phyloP scores from a whole-genome alignment of 2,113 vertebrate species.

The Entomyzon cyanotis region DNA sequence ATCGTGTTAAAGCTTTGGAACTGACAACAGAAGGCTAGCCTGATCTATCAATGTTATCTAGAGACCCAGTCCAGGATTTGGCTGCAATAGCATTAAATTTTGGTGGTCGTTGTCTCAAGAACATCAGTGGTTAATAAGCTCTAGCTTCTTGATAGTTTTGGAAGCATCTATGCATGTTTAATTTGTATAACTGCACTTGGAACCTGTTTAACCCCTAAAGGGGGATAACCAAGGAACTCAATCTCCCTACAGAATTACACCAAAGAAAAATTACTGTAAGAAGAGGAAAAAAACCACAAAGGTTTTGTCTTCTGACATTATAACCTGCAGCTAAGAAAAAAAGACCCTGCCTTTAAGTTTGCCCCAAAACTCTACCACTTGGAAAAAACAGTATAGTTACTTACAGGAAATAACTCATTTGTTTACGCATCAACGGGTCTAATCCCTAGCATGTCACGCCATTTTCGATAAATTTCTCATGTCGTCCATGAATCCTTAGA shows the following conservation, averaged over 20 bases:
- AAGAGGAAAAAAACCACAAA: neutral
- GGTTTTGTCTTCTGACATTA: neutral
- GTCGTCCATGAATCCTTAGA: neutral
- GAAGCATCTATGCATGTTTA: neutral
- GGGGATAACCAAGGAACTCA: neutral
- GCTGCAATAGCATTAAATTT: neutral
- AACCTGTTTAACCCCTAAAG: neutral
- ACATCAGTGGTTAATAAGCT: neutral
- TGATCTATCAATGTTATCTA: neutral
- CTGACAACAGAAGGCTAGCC: neutral
- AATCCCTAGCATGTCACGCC: neutral
- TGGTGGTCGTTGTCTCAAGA: neutral
- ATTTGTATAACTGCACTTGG: neutral
- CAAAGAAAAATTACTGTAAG: neutral
- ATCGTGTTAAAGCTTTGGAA: neutral
- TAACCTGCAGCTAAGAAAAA: neutral
- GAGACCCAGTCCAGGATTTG: neutral
- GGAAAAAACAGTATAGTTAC: neutral
- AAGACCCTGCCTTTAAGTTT: neutral
- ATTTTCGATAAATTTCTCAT: neutral
- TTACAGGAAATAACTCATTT: neutral
- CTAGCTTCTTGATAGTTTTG: neutral
- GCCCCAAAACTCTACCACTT: neutral
- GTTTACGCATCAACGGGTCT: neutral
- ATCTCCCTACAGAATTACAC: neutral